Conservation (phyloP, 2,888 invertebrate species). For the Ctenicera cuprea region DNA sequence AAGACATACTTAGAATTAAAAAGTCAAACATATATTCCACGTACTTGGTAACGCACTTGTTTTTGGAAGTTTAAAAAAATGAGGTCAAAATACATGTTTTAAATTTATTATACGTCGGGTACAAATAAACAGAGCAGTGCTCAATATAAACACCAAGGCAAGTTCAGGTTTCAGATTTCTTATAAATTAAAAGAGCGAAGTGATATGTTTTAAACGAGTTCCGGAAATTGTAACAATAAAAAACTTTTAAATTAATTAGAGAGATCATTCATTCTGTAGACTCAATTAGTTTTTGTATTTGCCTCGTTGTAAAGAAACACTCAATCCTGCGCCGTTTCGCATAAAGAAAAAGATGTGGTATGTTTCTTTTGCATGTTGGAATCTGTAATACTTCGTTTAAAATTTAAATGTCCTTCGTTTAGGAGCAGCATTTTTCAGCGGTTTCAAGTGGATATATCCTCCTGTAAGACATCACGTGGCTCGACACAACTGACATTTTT, state of each 20-base stretch:
- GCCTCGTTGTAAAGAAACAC: background rate
- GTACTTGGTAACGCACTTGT: too few species aligned
- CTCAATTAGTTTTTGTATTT: slow-evolving; percentile 25
- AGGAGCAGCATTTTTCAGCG: slow-evolving; percentile 29
- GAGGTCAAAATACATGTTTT: background rate
- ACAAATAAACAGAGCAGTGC: background rate
- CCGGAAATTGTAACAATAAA: slow-evolving; percentile 25
- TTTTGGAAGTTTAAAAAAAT: too few species aligned
- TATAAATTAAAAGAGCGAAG: slow-evolving; percentile 12
- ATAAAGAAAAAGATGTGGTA: background rate
- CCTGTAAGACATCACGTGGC: slow-evolving; percentile 36
- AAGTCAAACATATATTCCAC: too few species aligned
- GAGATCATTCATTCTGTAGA: slow-evolving; percentile 8
- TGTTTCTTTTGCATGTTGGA: too few species aligned
- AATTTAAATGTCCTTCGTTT: slow-evolving; percentile 28
- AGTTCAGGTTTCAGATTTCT: slow-evolving; percentile 24
- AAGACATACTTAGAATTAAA: too few species aligned
- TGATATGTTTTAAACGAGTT: slow-evolving; percentile 13
- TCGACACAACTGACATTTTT: slow-evolving; percentile 34
- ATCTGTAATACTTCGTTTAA: slow-evolving; percentile 15
- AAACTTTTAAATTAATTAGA: slow-evolving; percentile 14
- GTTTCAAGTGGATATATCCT: slow-evolving; percentile 51
- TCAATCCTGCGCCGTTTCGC: background rate
- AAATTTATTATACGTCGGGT: background rate
- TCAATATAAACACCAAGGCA: slow-evolving; percentile 1